These are phyloP conservation scores for Drosophila colorata DNA, from an alignment of 2,888 invertebrate species.

Conservation along the genomic window DNA sequence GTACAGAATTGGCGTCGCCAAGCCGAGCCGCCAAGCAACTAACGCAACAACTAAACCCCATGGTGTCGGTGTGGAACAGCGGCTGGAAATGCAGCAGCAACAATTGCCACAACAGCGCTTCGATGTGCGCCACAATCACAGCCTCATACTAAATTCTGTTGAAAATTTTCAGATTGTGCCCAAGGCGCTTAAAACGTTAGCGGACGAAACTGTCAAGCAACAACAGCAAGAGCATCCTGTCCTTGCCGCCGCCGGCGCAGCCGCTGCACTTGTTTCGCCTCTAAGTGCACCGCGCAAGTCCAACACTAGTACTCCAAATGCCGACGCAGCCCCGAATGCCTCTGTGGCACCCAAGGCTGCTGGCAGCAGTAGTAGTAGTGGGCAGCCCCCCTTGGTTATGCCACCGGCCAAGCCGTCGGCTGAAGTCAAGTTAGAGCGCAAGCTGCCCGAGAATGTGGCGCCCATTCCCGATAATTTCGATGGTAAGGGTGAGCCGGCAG, in stretches of 20 bases:
- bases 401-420: slow-evolving; percentile 64
- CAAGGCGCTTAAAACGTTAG: slow-evolving; percentile 68
- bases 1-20: slow-evolving; percentile 81
- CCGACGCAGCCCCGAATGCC: slow-evolving; percentile 43
- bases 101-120: slow-evolving; percentile 49
- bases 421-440: slow-evolving; percentile 66
- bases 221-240: slow-evolving; percentile 62
- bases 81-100: slow-evolving; percentile 43
- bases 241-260: slow-evolving; percentile 31
- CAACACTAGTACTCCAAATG: slow-evolving; percentile 38
- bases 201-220: slow-evolving; percentile 63
- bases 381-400: slow-evolving; percentile 62
- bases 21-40: slow-evolving; percentile 58
- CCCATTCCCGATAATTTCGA: slow-evolving; percentile 85
- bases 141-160: slow-evolving; percentile 85
- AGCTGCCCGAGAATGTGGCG: slow-evolving; percentile 83
- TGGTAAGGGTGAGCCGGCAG: slow-evolving; percentile 57
- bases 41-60: slow-evolving; percentile 66
- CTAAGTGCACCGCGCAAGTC: slow-evolving; percentile 78
- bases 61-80: slow-evolving; percentile 55
- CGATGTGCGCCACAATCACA: slow-evolving; percentile 71
- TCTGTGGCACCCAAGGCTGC: slow-evolving; percentile 53
- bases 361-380: slow-evolving; percentile 65
- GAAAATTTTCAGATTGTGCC: slow-evolving; percentile 86
- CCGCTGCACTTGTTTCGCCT: slow-evolving; percentile 63